These are phyloP conservation scores for Blastobasis lacticolella DNA, from an alignment of 2,888 invertebrate species.

Conservation along the genomic window DNA sequence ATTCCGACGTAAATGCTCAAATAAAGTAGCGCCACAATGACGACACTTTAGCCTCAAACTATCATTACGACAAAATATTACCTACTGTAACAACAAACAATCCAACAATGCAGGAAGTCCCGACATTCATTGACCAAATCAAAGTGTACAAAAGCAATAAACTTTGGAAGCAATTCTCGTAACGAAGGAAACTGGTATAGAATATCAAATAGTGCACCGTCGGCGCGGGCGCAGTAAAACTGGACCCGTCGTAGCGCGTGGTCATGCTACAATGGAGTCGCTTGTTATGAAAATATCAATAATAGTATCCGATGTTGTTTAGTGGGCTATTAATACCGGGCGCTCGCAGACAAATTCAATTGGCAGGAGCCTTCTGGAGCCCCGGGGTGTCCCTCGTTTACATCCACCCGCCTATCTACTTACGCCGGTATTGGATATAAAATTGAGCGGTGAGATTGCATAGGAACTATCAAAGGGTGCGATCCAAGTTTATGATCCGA, in stretches of 20 bases:
- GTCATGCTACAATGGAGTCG: constrained; percentile 44
- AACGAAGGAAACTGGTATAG: constrained; percentile 33
- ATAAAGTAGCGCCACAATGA: no score
- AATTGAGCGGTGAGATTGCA: constrained; percentile 65
- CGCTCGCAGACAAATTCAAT: constrained; percentile 73
- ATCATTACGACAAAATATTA: no score
- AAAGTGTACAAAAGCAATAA: constrained; percentile 38
- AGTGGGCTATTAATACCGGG: constrained; percentile 62
- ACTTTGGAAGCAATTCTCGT: constrained; percentile 30
- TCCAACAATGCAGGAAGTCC: constrained; percentile 20
- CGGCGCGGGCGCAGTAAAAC: constrained; percentile 45
- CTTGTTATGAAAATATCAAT: constrained; percentile 62
- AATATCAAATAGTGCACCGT: constrained; percentile 48
- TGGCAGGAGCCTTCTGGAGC: constrained; percentile 61
- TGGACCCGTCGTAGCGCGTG: constrained; percentile 34
- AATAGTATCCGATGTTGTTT: constrained; percentile 60
- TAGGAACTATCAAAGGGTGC: constrained; percentile 54
- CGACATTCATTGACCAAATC: constrained; percentile 38
- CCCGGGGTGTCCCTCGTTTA: constrained; percentile 60
- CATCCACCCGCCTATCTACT: constrained; percentile 61
- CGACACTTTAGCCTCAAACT: no score
- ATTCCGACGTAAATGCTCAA: no score
- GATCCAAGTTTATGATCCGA: constrained; percentile 56
- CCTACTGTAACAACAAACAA: no score
- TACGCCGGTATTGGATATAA: constrained; percentile 58